Base-by-base conservation (phyloP, 2,113 vertebrate species). In the Apteryx mantelli region DNA sequence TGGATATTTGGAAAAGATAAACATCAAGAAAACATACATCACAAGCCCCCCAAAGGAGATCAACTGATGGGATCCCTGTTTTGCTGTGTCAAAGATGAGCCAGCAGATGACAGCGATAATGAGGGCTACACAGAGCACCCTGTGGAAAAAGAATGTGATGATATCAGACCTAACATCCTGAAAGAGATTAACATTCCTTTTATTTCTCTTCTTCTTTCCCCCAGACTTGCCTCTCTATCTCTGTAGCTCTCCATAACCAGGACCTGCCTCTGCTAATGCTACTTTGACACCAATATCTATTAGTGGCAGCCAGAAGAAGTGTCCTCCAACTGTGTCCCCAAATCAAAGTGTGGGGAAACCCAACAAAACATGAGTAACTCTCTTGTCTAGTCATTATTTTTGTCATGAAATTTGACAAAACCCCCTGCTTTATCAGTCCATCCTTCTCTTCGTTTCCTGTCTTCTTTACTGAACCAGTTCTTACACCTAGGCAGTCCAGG, bases 1-100 rank as follows among this genome's bases (percentile, higher is more conserved):
- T 92, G 98, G 99, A 61, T 99, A 95, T 93, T 99, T 99, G 70
- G 99, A 99, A 97, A 99, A 99, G 15, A 99, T 70, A 93, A 99
- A 70, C 95, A 98, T 96, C 93, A 99, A 68, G 64, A 98, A 36
- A 86, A 99, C 46, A 46, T 98, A 98, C 76, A 98, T 78, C 26
- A 98, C 34, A 92, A 99, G 97, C 2, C 99, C 99, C n/a, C 93
- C 98, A 74, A 99, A 99, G 30, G 99, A 99, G 69, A 99, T 97
- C 28, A 99, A 90, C 20, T 99, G 98, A 69, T 26, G 98, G 32
- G 71, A 96, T 66, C 99, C 99, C 74, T 26, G 82, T 83, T 97
- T 98, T 75, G 96, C 98, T 5, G 98, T 99, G 96, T 99, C 99
- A 48, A 99, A 96, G 66, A 94, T 83, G 44, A 99, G 96, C 99